Evolutionary conservation across 2,113 vertebrate species (phyloP).

Genomic region (Clupea harengus): DNA sequence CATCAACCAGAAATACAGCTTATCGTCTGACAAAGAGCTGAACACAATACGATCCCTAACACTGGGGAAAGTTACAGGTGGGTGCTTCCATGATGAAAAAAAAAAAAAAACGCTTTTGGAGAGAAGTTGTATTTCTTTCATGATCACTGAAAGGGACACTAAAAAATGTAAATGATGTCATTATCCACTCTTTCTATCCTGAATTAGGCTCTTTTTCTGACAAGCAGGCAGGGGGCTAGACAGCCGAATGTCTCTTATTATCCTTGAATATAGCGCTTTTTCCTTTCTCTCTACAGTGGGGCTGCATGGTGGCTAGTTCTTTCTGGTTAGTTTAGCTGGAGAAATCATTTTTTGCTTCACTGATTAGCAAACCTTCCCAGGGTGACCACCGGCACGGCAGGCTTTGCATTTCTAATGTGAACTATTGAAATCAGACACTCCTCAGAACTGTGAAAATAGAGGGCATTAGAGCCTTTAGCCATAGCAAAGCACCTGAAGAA

Average conservation of each 20-base stretch:
- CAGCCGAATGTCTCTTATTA: neutral
- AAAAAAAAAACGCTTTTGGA: no score
- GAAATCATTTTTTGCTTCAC: neutral
- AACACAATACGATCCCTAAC: slow-evolving; percentile 74
- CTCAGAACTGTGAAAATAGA: neutral
- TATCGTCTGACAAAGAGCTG: slow-evolving; percentile 77
- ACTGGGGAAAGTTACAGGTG: slow-evolving; percentile 81
- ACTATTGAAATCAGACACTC: neutral
- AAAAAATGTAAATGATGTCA: neutral
- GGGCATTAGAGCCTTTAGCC: no score
- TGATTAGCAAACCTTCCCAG: neutral
- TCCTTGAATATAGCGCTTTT: neutral
- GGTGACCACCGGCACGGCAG: neutral
- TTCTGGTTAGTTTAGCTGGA: neutral
- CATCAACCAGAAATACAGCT: slow-evolving; percentile 73
- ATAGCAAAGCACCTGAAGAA: no score
- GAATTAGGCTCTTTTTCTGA: neutral
- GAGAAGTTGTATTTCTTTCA: no score
- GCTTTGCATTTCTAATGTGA: neutral
- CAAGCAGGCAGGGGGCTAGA: neutral
- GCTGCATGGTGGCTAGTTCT: neutral
- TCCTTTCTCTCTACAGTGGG: neutral
- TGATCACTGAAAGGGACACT: no score
- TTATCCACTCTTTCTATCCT: neutral
- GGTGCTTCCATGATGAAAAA: slow-evolving; percentile 29